Evolutionary conservation across 2,113 vertebrate genomes (phyloP), one percentile per base, ranked within the genome.

Genomic region (Tonatia bakeri): DNA sequence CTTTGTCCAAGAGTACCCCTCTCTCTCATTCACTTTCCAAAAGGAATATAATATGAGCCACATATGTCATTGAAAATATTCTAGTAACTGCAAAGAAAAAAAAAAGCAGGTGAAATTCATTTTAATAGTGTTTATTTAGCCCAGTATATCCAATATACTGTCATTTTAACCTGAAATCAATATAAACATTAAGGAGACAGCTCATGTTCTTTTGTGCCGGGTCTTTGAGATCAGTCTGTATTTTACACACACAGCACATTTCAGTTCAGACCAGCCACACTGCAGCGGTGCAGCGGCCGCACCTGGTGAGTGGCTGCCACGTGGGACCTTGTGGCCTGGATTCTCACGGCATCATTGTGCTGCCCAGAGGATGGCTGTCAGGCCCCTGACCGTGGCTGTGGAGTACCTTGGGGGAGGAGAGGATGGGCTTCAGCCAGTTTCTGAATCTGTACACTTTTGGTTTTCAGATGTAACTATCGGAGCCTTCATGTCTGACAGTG

Each of bases 381-480:
- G 47, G 36, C 33, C 79, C 45, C 15, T 6, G 73, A 38, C 22
- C 16, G 3, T 61, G 6, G 22, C 36, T 1, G 13, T 20, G 59
- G 88, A 28, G 31, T 13, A 0, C 81, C 22, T 11, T n/a, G 14
- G 28, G 4, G 22, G 12, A 12, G 47, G 20, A 52, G 9, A n/a
- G 33, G 7, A 15, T 1, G 8, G 36, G 33, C 72, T 40, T 85
- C 87, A 43, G 1, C 89, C 79, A 87, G 26, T 84, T 33, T 97
- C 82, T 98, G 89, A 98, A 69, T 50, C 95, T 96, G 20, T n/a
- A 33, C 91, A 93, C 72, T 87, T 97, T 76, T 98, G 56, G 4
- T 72, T 98, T 99, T 95, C 98, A 99, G 99, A 99, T 98, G 97
- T 99, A 84, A 99, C 99, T 0, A 75, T 99, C 50, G 99, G 99